A percentile compares a stretch with the other conserved stretches of the same genome.
phyloP scores from a whole-genome alignment of 2,797 vertebrate genomes.

The Anguilla pacifica region DNA sequence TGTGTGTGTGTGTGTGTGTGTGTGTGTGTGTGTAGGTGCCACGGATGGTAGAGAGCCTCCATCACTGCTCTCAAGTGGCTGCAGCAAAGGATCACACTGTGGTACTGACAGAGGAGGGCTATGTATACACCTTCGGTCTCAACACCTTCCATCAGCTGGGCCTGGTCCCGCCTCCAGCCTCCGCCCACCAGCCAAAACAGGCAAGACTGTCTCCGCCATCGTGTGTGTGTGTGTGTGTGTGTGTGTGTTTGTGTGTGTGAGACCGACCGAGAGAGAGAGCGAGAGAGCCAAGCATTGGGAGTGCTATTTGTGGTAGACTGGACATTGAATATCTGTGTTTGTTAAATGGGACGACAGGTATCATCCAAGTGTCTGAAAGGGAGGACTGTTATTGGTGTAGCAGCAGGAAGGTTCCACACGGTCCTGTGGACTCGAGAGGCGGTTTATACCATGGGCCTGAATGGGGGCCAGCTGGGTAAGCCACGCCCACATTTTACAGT shows the following conservation, averaged over 20 bases:
- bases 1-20: background rate
- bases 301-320: background rate
- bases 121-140: constrained; percentile 91
- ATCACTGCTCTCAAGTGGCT: constrained; percentile 88
- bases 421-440: constrained; percentile 94
- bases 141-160: constrained; percentile 94
- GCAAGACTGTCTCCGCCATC: constrained; percentile 61
- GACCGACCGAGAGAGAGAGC: background rate
- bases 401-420: constrained; percentile 94
- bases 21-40: constrained; percentile 75
- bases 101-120: constrained; percentile 92
- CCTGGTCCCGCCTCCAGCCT: constrained; percentile 82
- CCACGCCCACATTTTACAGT: background rate
- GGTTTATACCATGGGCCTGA: constrained; percentile 94
- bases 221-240: background rate
- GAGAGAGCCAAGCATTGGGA: background rate
- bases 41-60: constrained; percentile 88
- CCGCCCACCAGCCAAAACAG: constrained; percentile 89
- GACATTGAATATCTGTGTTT: background rate
- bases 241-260: background rate
- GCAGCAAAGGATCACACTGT: constrained; percentile 96
- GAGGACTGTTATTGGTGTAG: constrained; percentile 86
- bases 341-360: constrained; percentile 69
- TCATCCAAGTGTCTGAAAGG: constrained; percentile 91
- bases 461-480: constrained; percentile 95